These are phyloP conservation scores for Hassar affinis DNA, from an alignment of 2,113 vertebrate species.

Conservation along the genomic window DNA sequence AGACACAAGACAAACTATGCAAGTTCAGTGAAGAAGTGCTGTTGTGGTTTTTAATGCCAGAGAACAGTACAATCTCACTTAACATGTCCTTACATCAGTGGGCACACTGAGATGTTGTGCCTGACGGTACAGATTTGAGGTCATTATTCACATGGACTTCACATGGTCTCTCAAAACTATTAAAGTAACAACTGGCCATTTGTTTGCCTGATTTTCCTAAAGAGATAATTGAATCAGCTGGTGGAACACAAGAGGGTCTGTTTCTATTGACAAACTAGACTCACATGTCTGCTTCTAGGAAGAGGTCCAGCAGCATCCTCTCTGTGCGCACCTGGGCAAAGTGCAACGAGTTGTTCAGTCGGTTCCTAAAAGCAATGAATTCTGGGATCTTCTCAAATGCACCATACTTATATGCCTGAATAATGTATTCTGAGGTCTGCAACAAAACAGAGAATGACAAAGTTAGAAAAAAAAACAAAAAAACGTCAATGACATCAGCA, in stretches of 20 bases:
- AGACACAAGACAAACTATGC: neutral
- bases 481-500: neutral
- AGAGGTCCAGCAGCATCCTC: slow-evolving; percentile 92
- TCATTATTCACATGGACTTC: too few species aligned
- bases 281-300: slow-evolving; percentile 96
- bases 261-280: slow-evolving; percentile 44
- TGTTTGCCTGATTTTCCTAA: neutral
- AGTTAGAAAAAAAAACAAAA: neutral
- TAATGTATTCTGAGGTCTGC: slow-evolving; percentile 99
- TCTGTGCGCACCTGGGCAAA: slow-evolving; percentile 97
- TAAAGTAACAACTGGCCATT: neutral
- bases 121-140: neutral
- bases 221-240: neutral
- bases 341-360: slow-evolving; percentile 95
- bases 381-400: slow-evolving; percentile 99
- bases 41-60: neutral
- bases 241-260: neutral
- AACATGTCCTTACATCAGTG: neutral
- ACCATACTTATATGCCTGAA: slow-evolving; percentile 98
- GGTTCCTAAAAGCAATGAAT: slow-evolving; percentile 94
- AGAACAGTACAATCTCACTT: neutral
- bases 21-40: neutral
- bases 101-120: neutral
- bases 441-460: slow-evolving; percentile 19
- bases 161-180: neutral